A percentile compares a stretch with the other conserved stretches of the same genome.
Evolutionary conservation across 2,113 vertebrate genomes (phyloP).

Genomic region (Noctilio leporinus): DNA sequence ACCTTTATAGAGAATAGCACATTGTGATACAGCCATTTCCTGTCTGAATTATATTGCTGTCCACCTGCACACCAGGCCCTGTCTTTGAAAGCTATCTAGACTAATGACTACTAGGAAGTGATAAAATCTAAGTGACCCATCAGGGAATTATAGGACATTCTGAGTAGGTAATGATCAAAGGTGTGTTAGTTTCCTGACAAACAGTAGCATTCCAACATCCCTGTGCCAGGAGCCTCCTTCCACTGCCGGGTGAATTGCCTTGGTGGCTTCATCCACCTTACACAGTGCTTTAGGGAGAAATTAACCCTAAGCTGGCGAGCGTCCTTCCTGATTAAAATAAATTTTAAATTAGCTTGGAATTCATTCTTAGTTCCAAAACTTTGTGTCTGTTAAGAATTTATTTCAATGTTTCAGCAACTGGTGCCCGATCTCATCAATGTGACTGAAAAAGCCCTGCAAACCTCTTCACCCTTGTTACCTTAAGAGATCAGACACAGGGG

Average conservation of each 20-base stretch:
- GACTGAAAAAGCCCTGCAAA: not conserved
- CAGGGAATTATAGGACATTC: slow-evolving; percentile 19
- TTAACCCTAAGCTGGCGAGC: not conserved
- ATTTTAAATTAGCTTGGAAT: not conserved
- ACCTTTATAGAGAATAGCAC: not conserved
- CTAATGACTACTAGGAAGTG: slow-evolving; percentile 55
- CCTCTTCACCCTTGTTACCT: not conserved
- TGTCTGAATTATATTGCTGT: not conserved
- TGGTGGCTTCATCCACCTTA: not conserved
- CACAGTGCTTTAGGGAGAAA: not conserved
- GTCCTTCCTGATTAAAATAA: not conserved
- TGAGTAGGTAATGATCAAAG: slow-evolving; percentile 49
- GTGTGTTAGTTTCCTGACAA: slow-evolving; percentile 28
- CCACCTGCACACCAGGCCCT: not conserved
- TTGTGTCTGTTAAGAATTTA: not conserved
- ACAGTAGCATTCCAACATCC: not conserved
- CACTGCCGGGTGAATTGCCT: not conserved
- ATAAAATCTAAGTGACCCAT: slow-evolving; percentile 53
- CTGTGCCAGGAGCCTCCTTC: not conserved
- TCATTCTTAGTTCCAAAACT: not conserved
- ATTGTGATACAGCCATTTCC: not conserved
- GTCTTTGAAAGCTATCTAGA: slow-evolving; percentile 48
- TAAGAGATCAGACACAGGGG: not conserved
- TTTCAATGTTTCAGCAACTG: not conserved
- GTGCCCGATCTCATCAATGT: not conserved